Conservation (phyloP, 1,140 invertebrate genomes). For the Trachelipus rathkii region DNA sequence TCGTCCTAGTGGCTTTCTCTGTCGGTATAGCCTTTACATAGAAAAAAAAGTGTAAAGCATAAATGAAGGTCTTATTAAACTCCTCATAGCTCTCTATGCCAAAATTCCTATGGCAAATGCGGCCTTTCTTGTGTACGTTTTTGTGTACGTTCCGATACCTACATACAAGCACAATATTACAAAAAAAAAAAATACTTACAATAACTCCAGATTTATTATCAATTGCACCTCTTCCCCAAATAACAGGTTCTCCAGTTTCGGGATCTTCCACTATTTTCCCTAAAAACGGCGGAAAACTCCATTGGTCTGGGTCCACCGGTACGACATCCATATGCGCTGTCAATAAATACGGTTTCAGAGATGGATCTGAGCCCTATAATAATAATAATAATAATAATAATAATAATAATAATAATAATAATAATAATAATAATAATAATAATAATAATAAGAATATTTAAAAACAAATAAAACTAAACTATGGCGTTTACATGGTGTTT, state of each 20-base stretch:
- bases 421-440: background rate
- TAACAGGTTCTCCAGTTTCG: conserved; percentile 47
- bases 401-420: background rate
- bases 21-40: no score
- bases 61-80: no score
- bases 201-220: conserved; percentile 58
- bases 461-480: no score
- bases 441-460: background rate
- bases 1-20: no score
- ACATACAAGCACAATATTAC: background rate
- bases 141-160: no score
- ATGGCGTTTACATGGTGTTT: no score
- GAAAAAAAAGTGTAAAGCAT: no score
- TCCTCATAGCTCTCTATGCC: no score
- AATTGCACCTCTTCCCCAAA: conserved; percentile 59
- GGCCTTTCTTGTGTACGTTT: no score
- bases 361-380: conserved; percentile 46
- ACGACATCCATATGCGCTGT: conserved; percentile 59
- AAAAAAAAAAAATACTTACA: conserved; percentile 42
- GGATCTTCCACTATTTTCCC: conserved; percentile 53
- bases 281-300: conserved; percentile 56
- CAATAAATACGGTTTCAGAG: conserved; percentile 56
- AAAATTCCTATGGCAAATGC: no score
- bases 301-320: no score
- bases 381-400: background rate